Conservation (phyloP, 2,113 vertebrate genomes). For the Corythoichthys intestinalis region DNA sequence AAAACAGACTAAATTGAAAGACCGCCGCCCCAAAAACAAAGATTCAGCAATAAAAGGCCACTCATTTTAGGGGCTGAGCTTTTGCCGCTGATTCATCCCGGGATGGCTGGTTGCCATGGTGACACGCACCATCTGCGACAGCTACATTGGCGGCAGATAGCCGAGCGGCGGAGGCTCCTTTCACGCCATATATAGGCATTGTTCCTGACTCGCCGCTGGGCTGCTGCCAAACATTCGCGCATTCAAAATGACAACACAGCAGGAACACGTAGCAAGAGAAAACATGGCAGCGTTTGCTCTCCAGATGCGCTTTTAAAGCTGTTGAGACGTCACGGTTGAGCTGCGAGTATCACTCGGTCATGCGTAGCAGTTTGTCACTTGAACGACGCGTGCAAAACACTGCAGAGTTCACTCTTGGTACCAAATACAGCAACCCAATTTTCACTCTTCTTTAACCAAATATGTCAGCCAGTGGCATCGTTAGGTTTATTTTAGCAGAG, state of each 20-base stretch:
- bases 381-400: no score
- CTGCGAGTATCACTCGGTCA: no score
- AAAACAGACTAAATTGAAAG: neutral
- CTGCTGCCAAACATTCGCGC: conserved; percentile 11
- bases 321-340: no score
- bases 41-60: neutral
- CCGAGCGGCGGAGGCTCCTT: conserved; percentile 3
- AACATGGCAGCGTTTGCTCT: neutral
- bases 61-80: conserved; percentile 2
- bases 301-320: no score
- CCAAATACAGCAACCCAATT: no score
- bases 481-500: no score
- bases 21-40: neutral
- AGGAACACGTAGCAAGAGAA: neutral
- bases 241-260: neutral
- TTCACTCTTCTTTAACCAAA: no score
- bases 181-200: conserved; percentile 61
- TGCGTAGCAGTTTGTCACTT: no score
- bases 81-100: conserved; percentile 26
- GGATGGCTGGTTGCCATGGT: conserved; percentile 29
- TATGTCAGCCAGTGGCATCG: no score
- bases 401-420: no score
- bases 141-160: neutral
- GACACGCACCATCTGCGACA: conserved; percentile 10
- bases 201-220: conserved; percentile 16